phyloP scores from a whole-genome alignment of 2,888 invertebrate genomes.

The Himalopsyche kuldschensis region DNA sequence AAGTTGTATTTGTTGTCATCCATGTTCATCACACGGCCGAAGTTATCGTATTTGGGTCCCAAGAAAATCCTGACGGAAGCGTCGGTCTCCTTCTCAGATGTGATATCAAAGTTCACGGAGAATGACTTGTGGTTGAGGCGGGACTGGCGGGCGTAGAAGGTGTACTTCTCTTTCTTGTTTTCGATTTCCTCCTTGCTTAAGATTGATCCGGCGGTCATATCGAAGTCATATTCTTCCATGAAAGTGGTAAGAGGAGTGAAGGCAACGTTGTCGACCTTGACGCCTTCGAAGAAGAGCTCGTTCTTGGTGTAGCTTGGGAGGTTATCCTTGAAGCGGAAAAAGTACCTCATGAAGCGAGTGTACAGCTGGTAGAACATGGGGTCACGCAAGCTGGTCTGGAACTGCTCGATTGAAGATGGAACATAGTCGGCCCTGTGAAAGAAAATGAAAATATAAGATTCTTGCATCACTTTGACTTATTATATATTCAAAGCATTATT shows the following conservation, averaged over 20 bases:
- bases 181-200: slow-evolving; percentile 47
- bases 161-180: slow-evolving; percentile 48
- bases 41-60: slow-evolving; percentile 69
- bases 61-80: slow-evolving; percentile 67
- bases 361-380: slow-evolving; percentile 72
- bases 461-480: too few species aligned
- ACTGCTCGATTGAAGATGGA: slow-evolving; percentile 67
- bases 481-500: too few species aligned
- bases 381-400: slow-evolving; percentile 68
- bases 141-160: slow-evolving; percentile 65
- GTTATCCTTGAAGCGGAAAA: slow-evolving; percentile 63
- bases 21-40: slow-evolving; percentile 55
- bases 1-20: slow-evolving; percentile 63
- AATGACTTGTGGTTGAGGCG: slow-evolving; percentile 74
- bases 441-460: too few species aligned
- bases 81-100: slow-evolving; percentile 60
- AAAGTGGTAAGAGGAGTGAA: slow-evolving; percentile 66
- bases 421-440: slow-evolving; percentile 50
- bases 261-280: slow-evolving; percentile 63
- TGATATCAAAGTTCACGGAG: slow-evolving; percentile 61
- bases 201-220: slow-evolving; percentile 60
- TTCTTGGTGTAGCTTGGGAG: slow-evolving; percentile 61
- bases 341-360: slow-evolving; percentile 61
- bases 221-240: slow-evolving; percentile 67
- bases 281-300: slow-evolving; percentile 61